Percentiles rank a stretch among this genome's conserved stretches.
Conservation (phyloP, 2,888 invertebrate genomes). For the Empis stercorea region DNA sequence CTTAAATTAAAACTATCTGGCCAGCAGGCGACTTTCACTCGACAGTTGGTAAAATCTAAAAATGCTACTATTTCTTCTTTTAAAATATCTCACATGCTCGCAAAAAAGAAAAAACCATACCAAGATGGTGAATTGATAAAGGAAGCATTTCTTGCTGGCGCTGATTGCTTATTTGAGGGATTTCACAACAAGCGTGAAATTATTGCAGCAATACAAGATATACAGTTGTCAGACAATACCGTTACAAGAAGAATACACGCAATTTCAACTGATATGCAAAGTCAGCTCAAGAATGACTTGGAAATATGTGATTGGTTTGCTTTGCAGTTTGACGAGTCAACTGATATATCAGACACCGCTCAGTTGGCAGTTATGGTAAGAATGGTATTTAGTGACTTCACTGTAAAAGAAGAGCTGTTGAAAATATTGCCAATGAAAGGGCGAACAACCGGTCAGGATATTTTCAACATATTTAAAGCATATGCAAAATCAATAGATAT, state of each 20-base stretch:
- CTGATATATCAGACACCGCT: slow-evolving; percentile 15
- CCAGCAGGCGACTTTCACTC: no score
- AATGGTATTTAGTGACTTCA: slow-evolving; percentile 8
- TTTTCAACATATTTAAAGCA: slow-evolving; percentile 11
- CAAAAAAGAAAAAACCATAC: no score
- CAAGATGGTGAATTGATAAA: no score
- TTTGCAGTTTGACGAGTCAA: slow-evolving; percentile 17
- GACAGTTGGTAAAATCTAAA: no score
- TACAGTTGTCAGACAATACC: background rate
- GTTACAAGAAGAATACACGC: background rate
- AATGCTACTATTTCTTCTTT: no score
- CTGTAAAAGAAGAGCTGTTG: slow-evolving; percentile 11
- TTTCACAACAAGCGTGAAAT: background rate
- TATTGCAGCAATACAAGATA: background rate
- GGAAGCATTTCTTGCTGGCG: no score
- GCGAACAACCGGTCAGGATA: slow-evolving; percentile 12
- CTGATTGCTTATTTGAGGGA: no score
- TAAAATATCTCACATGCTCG: no score
- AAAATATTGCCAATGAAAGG: slow-evolving; percentile 8
- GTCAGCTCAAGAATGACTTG: background rate
- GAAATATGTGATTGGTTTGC: background rate
- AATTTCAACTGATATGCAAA: background rate
- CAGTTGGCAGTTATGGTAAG: slow-evolving; percentile 14
- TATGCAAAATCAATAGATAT: slow-evolving; percentile 11
- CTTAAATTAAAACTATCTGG: no score